A percentile compares a stretch with the other conserved stretches of the same genome.
Conservation (phyloP, 2,888 invertebrate species). For the Anticlea derivata region DNA sequence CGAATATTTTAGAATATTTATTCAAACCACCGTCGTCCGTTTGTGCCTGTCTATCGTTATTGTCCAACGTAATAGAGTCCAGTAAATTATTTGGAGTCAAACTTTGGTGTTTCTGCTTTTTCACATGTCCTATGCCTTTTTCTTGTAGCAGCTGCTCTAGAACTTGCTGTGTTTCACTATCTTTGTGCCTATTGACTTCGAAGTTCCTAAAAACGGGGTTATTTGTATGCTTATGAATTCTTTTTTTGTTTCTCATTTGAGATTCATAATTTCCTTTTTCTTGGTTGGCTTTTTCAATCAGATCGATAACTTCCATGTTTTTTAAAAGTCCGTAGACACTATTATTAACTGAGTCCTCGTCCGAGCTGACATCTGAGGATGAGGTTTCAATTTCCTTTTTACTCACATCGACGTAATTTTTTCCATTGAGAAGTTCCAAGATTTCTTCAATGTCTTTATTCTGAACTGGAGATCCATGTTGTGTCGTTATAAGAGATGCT, state of each 20-base stretch:
- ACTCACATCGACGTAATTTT: constrained; percentile 1
- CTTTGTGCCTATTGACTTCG: constrained; percentile 8
- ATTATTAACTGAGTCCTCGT: constrained; percentile 26
- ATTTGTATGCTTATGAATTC: background rate
- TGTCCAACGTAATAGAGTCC: background rate
- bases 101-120: constrained; percentile 7
- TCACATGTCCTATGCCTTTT: background rate
- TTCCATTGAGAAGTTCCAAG: constrained; percentile 3
- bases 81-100: constrained; percentile 29
- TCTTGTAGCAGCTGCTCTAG: constrained; percentile 17
- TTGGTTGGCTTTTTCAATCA: constrained; percentile 37
- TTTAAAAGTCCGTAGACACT: constrained; percentile 30
- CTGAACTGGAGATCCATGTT: constrained; percentile 15
- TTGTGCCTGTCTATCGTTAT: constrained; percentile 21
- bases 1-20: constrained; percentile 58
- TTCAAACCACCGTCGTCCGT: constrained; percentile 26
- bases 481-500: constrained; percentile 3
- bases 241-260: constrained; percentile 9
- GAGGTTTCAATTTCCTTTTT: background rate
- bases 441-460: constrained; percentile 6
- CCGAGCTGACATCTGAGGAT: constrained; percentile 19
- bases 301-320: constrained; percentile 37
- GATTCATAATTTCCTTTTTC: constrained; percentile 2
- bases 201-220: constrained; percentile 6
- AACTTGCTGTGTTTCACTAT: constrained; percentile 5